A percentile compares a stretch with the other conserved stretches of the same genome.
These are phyloP conservation scores for Xiphophorus hellerii DNA, from an alignment of 2,113 vertebrate genomes.

Conservation along the genomic window DNA sequence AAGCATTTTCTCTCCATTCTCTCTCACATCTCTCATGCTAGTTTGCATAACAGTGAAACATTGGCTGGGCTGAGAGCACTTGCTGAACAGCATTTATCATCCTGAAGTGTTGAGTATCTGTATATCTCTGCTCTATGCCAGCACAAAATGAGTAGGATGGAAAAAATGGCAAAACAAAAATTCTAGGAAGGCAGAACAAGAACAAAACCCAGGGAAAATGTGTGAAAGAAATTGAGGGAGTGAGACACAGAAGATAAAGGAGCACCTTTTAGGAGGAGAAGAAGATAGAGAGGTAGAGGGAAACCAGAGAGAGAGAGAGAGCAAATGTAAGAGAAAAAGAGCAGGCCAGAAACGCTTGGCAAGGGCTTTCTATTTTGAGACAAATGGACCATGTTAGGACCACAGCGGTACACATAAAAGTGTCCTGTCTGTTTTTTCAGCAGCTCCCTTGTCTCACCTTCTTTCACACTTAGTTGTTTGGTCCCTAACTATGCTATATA, in stretches of 20 bases:
- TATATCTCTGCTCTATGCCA: conserved; percentile 35
- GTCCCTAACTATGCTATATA: neutral
- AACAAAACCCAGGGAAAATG: neutral
- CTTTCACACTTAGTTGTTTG: neutral
- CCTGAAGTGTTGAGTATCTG: conserved; percentile 57
- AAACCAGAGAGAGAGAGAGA: conserved; percentile 14
- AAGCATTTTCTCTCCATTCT: conserved; percentile 40
- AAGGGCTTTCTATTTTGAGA: conserved; percentile 69
- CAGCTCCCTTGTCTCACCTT: conserved; percentile 5
- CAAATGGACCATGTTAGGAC: conserved; percentile 57
- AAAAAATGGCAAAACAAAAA: conserved; percentile 1
- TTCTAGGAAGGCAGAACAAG: neutral
- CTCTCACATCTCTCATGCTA: conserved; percentile 52
- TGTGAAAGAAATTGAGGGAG: conserved; percentile 6
- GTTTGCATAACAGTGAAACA: conserved; percentile 72
- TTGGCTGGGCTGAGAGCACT: conserved; percentile 66
- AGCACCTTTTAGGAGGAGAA: neutral
- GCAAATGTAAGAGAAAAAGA: conserved; percentile 28
- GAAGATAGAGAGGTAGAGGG: neutral
- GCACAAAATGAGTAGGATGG: conserved; percentile 32
- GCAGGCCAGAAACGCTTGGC: conserved; percentile 63
- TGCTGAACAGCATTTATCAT: conserved; percentile 59
- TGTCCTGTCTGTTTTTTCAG: conserved; percentile 54
- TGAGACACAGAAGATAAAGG: conserved; percentile 1
- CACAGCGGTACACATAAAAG: conserved; percentile 41